Percentiles rank a stretch among this genome's conserved stretches.
phyloP scores from a whole-genome alignment of 1,140 invertebrate species.

The Subanguina moxae region DNA sequence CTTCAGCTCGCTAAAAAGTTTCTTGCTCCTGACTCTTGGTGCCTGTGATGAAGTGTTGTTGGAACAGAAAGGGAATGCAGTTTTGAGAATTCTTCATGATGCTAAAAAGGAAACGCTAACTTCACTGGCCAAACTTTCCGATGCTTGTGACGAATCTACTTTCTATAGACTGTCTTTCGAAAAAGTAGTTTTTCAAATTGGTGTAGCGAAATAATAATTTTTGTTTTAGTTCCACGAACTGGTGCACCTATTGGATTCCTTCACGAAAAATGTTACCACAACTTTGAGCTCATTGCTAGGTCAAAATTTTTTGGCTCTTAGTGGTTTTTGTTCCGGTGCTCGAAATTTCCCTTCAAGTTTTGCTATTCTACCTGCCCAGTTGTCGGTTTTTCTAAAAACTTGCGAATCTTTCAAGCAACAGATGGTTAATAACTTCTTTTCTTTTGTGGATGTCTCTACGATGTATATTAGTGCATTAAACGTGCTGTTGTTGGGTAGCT shows the following conservation, averaged over 20 bases:
- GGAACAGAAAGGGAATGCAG: neutral
- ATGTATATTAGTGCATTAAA: slow-evolving; percentile 12
- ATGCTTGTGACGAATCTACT: neutral
- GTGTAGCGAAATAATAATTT: neutral
- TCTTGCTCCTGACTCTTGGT: neutral
- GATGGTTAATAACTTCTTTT: slow-evolving; percentile 10
- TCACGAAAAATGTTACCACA: neutral
- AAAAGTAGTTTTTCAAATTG: neutral
- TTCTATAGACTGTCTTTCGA: neutral
- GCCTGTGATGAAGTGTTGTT: neutral
- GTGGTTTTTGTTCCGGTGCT: neutral
- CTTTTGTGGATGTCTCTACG: slow-evolving; percentile 22
- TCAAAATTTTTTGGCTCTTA: neutral
- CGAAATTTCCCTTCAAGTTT: too few relatives aligned
- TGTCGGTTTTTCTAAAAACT: neutral
- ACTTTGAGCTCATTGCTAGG: neutral
- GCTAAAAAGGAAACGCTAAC: neutral
- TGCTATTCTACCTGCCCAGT: too few relatives aligned
- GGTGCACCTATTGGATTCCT: neutral
- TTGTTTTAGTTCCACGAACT: neutral
- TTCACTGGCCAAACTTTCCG: neutral
- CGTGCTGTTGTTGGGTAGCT: neutral
- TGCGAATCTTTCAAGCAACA: slow-evolving; percentile 6
- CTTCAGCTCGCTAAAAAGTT: neutral
- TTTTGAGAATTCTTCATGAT: neutral